phyloP scores from a whole-genome alignment of 2,888 invertebrate species.

The Elysia crispata region DNA sequence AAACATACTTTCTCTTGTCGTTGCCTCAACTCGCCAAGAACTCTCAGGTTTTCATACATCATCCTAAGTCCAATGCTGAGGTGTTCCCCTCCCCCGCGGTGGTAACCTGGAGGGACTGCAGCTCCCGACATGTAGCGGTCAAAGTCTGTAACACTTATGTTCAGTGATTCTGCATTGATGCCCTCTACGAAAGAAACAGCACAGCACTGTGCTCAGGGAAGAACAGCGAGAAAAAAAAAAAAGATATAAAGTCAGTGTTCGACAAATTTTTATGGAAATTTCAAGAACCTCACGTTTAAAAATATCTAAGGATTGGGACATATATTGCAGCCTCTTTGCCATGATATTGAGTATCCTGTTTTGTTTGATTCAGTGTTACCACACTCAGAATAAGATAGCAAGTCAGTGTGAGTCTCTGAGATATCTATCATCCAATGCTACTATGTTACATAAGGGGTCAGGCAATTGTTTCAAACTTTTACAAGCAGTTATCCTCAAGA shows the following conservation, averaged over 20 bases:
- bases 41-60: slow-evolving; percentile 87
- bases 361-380: no score
- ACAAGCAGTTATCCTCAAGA: no score
- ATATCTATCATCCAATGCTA: no score
- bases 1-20: slow-evolving; percentile 79
- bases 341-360: no score
- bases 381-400: no score
- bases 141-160: slow-evolving; percentile 94
- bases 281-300: no score
- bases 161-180: slow-evolving; percentile 93
- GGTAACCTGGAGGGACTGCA: slow-evolving; percentile 86
- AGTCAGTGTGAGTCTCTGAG: no score
- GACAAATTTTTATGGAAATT: no score
- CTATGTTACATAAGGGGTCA: no score
- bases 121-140: slow-evolving; percentile 91
- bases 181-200: slow-evolving; percentile 98
- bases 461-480: no score
- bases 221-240: neutral
- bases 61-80: slow-evolving; percentile 85
- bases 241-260: neutral
- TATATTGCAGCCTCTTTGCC: no score
- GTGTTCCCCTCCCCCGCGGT: slow-evolving; percentile 82
- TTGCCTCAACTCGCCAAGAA: slow-evolving; percentile 83
- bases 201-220: slow-evolving; percentile 86
- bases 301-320: no score